phyloP scores from a whole-genome alignment of 2,797 vertebrate species.

The Takifugu ocellatus region DNA sequence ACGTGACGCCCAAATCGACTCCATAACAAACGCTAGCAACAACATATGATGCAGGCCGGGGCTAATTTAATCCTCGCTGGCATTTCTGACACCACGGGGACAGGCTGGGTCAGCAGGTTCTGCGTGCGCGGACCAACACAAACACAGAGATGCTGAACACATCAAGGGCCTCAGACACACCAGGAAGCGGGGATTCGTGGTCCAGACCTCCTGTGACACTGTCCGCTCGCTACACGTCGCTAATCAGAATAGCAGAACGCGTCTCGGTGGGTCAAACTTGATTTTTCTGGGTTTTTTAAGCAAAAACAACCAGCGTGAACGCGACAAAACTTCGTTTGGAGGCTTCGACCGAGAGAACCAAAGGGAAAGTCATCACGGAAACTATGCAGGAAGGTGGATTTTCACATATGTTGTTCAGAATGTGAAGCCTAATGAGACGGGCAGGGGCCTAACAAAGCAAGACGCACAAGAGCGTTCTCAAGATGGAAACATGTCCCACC shows the following conservation, averaged over 20 bases:
- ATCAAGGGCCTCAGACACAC: conserved; percentile 26
- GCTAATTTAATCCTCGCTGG: conserved; percentile 52
- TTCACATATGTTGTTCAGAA: conserved; percentile 28
- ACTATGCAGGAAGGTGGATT: conserved; percentile 26
- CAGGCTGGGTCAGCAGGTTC: conserved; percentile 27
- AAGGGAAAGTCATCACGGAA: conserved; percentile 33
- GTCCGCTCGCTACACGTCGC: conserved; percentile 38
- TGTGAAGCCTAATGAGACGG: conserved; percentile 49
- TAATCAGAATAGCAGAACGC: conserved; percentile 21
- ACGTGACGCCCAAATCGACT: conserved; percentile 44
- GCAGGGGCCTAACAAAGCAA: conserved; percentile 42
- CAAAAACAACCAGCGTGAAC: background rate
- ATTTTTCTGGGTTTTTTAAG: conserved; percentile 13
- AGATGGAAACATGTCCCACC: conserved; percentile 64
- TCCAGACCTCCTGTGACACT: conserved; percentile 51
- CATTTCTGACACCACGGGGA: conserved; percentile 53
- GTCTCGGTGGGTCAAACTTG: too few species aligned
- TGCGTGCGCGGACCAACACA: background rate
- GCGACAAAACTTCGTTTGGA: conserved; percentile 14
- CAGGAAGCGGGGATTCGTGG: conserved; percentile 28
- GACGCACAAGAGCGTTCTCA: conserved; percentile 47
- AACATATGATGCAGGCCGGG: conserved; percentile 36
- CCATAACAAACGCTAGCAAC: conserved; percentile 60
- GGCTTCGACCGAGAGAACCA: conserved; percentile 19
- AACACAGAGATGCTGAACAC: conserved; percentile 18